Evolutionary conservation across 2,888 invertebrate species (phyloP), one percentile per base, ranked within the genome.

Genomic region (Cheilosia soror): DNA sequence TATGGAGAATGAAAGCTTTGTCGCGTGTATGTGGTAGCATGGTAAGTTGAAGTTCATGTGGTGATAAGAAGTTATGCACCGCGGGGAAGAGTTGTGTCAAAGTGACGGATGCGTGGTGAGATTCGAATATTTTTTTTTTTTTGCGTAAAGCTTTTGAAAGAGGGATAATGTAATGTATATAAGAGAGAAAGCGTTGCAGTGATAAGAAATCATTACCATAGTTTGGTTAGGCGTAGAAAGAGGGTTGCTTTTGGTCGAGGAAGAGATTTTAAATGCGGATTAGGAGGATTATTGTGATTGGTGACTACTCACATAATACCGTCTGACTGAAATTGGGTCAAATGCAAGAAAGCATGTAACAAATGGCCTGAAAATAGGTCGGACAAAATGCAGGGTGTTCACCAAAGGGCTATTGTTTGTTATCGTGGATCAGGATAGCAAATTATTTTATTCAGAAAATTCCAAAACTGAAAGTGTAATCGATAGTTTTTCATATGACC

Each of bases 61-160:
- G 62, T 76, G 76, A 85, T 85, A 80, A 85, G 80, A 51, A 66
- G 25, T 42, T 9, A 7, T 51, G 13, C 1, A 13, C 25, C 25
- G 20, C 62, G 76, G 79, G 58, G 53, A 66, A 66, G 33, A 44
- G 15, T 40, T 72, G 44, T 63, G 55, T 66, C 58, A 76, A 37
- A 72, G 5, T 85, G 85, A 85, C 85, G 77, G 57, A 29, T 77
- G 57, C 2, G 72, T 72, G 85, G 85, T 80, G 80, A 62, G 65
- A n/a, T 44, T 62, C 20, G 4, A 11, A 25, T n/a, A n/a, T 27
- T 13, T 42, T 58, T 20, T 33, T 13, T 42, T 58, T 20, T 33
- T 1, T 4, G 5, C n/a, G 6, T 57, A 20, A 9, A 72, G 72
- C 53, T 80, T 75, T 71, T 33, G 20, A 29, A 44, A 31, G 49